Evolutionary conservation across 2,113 vertebrate species (phyloP).

Genomic region (Menidia beryllina): DNA sequence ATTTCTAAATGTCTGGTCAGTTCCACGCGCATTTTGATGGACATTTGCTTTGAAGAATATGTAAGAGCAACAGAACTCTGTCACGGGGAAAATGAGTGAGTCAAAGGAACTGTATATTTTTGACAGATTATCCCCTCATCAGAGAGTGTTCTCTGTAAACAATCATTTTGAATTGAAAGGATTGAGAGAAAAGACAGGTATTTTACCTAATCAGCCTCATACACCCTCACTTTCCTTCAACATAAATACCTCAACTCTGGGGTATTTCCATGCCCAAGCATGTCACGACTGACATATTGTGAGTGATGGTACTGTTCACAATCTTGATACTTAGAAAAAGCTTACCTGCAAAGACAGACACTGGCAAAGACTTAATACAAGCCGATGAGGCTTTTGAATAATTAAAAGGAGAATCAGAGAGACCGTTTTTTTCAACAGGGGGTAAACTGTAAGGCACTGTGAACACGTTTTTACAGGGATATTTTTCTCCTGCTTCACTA

Average conservation of each 20-base stretch:
- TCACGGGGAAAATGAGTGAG: slow-evolving; percentile 2
- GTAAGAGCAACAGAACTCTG: slow-evolving; percentile 3
- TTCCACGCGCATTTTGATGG: neutral
- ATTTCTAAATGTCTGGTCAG: neutral
- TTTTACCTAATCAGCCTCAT: slow-evolving; percentile 63
- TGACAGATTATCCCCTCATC: slow-evolving; percentile 68
- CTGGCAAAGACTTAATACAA: slow-evolving; percentile 2
- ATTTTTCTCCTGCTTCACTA: neutral
- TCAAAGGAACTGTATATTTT: slow-evolving; percentile 52
- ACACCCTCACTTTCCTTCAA: slow-evolving; percentile 57
- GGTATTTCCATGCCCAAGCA: slow-evolving; percentile 58
- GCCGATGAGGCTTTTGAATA: neutral
- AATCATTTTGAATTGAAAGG: slow-evolving; percentile 63
- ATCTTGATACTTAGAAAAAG: neutral
- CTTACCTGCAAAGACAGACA: slow-evolving; percentile 1
- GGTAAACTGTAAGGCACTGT: neutral
- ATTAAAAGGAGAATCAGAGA: neutral
- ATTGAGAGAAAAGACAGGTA: slow-evolving; percentile 66
- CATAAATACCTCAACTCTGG: slow-evolving; percentile 60
- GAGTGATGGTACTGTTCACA: slow-evolving; percentile 26
- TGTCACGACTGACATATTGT: slow-evolving; percentile 33
- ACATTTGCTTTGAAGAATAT: neutral
- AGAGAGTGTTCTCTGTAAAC: slow-evolving; percentile 73
- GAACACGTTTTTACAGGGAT: neutral
- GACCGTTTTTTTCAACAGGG: neutral